These are phyloP conservation scores for Ornithoptera priamus DNA, from an alignment of 2,888 invertebrate genomes.

Conservation along the genomic window DNA sequence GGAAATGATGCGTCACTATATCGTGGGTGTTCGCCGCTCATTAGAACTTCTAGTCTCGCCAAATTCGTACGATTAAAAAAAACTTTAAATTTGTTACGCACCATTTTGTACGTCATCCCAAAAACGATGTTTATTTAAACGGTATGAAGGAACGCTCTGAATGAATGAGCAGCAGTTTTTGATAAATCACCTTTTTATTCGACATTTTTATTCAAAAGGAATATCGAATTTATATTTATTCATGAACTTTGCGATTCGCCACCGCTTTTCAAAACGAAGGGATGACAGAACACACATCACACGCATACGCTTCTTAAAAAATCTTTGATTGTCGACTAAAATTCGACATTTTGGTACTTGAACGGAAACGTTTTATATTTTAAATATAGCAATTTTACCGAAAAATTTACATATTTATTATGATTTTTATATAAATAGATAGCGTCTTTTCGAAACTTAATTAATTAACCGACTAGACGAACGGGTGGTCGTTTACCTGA, in stretches of 20 bases:
- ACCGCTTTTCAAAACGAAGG: conserved; percentile 62
- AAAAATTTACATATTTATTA: not conserved
- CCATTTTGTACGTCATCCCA: conserved; percentile 71
- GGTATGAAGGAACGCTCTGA: conserved; percentile 65
- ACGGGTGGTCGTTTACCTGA: too few species aligned
- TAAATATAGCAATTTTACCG: not conserved
- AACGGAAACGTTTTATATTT: not conserved
- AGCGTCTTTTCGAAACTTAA: too few species aligned
- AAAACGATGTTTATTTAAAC: conserved; percentile 78
- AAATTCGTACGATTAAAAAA: conserved; percentile 48
- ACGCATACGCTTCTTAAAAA: conserved; percentile 51
- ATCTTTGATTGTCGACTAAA: conserved; percentile 31
- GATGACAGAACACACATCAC: conserved; percentile 50
- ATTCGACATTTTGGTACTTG: conserved; percentile 39
- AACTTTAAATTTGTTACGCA: conserved; percentile 59
- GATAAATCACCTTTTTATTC: conserved; percentile 78
- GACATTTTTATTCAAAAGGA: conserved; percentile 70
- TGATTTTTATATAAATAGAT: not conserved
- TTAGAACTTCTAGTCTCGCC: conserved; percentile 71
- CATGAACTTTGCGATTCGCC: conserved; percentile 76
- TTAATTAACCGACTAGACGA: too few species aligned
- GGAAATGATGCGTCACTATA: conserved; percentile 56
- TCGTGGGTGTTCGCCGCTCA: conserved; percentile 77
- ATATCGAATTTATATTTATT: conserved; percentile 77
- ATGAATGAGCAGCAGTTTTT: conserved; percentile 67